Base-by-base conservation (phyloP, 2,888 invertebrate genomes). In the Parnassius mnemosyne region DNA sequence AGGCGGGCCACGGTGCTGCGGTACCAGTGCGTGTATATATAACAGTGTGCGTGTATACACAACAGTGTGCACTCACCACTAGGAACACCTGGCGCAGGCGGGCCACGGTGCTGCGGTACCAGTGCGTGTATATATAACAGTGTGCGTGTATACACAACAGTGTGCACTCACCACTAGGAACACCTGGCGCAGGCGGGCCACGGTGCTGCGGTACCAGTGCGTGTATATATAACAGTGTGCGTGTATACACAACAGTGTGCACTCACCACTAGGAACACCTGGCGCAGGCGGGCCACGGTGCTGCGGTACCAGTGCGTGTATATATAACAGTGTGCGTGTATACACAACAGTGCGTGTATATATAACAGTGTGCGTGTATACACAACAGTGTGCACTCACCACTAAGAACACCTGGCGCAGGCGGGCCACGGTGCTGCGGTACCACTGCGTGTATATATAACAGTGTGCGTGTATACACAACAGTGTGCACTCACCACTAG, bases 21-120 rank as follows among this genome's bases (percentile, higher is more conserved):
- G 92, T 98, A 99, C 98, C 98, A 99, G 82, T 96, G 95, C 3
- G 98, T 98, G 86, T 97, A 20, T 20, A 20, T 20, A 20, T 20
- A 2, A 20, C 20, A 20, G 2, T 20, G 20, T 20, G 20, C 20
- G 20, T 20, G 20, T 20, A 20, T 20, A 20, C 20, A 20, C 78
- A 7, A 13, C 9, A 13, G 9, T n/a, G 56, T 34, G 49, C 16
- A 89, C 93, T 93, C 85, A 98, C 98, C 88, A 95, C 94, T 60
- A 99, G 93, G 87, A 99, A 98, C 42, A 99, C 97, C 92, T 99
- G 98, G 69, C 97, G 96, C 66, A 99, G 92, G 66, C 99, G 92
- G 61, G 98, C 99, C 70, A 98, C 95, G 7, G 98, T 98, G 96
- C 98, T 98, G 75, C 95, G 94, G 92, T 98, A 99, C 98, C 98